Evolutionary conservation across 2,797 vertebrate genomes (phyloP).

Genomic region (Rhinophrynus dorsalis): DNA sequence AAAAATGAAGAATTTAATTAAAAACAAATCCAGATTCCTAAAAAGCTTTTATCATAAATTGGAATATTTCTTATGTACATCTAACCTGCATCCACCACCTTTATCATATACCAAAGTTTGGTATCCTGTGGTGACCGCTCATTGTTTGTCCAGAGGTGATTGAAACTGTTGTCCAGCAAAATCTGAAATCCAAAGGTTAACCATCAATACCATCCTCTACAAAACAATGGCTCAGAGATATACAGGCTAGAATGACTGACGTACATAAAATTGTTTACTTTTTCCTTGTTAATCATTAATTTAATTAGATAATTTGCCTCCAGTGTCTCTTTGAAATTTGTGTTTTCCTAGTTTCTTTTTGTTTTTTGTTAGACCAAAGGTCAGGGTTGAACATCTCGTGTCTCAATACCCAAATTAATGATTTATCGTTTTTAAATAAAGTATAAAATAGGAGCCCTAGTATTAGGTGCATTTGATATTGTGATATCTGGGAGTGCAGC

Average conservation of each 20-base stretch:
- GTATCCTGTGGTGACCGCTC: too few relatives aligned
- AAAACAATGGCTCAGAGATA: too few relatives aligned
- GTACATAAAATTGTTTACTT: not conserved
- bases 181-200: too few relatives aligned
- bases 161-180: too few relatives aligned
- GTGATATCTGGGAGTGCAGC: not conserved
- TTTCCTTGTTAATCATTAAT: slow-evolving; percentile 30
- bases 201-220: too few relatives aligned
- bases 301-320: slow-evolving; percentile 11
- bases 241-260: not conserved
- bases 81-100: too few relatives aligned
- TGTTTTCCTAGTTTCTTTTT: not conserved
- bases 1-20: too few relatives aligned
- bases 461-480: not conserved
- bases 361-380: slow-evolving; percentile 1
- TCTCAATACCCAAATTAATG: slow-evolving; percentile 21
- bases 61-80: too few relatives aligned
- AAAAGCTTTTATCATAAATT: too few relatives aligned
- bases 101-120: too few relatives aligned
- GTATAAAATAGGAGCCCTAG: slow-evolving; percentile 2
- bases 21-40: too few relatives aligned
- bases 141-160: too few relatives aligned
- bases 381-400: slow-evolving; percentile 23
- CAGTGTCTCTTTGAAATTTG: slow-evolving; percentile 10
- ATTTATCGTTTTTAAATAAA: slow-evolving; percentile 14